Conservation (phyloP, 2,797 vertebrate genomes). For the Mus minutoides region DNA sequence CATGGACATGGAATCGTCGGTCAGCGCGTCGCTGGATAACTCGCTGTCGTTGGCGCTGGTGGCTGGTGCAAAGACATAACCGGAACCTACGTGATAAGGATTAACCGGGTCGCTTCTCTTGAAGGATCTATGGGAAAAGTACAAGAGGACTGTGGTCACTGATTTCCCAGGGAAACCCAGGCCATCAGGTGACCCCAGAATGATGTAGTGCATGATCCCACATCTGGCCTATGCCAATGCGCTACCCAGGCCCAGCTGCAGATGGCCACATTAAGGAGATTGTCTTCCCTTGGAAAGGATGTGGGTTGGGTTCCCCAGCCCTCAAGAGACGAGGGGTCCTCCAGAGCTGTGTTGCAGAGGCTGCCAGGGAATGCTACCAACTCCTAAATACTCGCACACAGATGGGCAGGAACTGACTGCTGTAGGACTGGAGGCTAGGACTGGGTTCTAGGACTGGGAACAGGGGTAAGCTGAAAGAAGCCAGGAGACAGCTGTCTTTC, state of each 20-base stretch:
- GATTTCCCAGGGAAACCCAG: background rate
- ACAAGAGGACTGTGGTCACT: background rate
- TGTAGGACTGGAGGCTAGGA: background rate
- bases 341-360: background rate
- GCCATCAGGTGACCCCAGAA: background rate
- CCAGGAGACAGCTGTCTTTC: background rate
- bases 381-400: background rate
- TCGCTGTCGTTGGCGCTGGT: slow-evolving; percentile 98
- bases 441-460: background rate
- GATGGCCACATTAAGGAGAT: background rate
- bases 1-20: slow-evolving; percentile 97
- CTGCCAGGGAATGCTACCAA: background rate
- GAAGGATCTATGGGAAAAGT: slow-evolving; percentile 89
- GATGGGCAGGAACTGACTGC: background rate
- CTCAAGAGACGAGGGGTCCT: background rate
- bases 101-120: slow-evolving; percentile 91
- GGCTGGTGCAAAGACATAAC: slow-evolving; percentile 94
- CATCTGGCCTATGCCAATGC: background rate
- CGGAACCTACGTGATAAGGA: slow-evolving; percentile 92
- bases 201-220: accelerated
- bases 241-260: background rate
- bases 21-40: slow-evolving; percentile 96
- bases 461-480: accelerated
- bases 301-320: background rate
- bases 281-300: background rate